A percentile compares a stretch with the other conserved stretches of the same genome.
phyloP scores from a whole-genome alignment of 2,888 invertebrate species.

The Ptychoptera contaminata region DNA sequence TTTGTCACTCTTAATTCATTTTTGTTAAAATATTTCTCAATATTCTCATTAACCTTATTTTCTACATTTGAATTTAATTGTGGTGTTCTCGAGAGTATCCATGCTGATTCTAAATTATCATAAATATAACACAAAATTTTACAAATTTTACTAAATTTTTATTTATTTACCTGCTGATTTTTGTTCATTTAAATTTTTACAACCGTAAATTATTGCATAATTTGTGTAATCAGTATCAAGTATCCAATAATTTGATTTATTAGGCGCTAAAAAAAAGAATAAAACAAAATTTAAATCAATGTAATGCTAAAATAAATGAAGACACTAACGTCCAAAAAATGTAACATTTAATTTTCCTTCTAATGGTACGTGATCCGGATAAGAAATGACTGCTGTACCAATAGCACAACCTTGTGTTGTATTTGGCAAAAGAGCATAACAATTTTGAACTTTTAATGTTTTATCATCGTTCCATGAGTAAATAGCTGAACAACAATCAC shows the following conservation, averaged over 20 bases:
- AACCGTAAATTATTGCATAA: slow-evolving; percentile 1
- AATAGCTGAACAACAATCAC: slow-evolving; percentile 1
- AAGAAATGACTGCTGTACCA: slow-evolving; percentile 2
- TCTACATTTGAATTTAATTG: neutral
- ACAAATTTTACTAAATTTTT: neutral
- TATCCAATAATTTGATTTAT: slow-evolving; percentile 3
- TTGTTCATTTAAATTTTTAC: neutral
- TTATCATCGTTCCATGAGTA: slow-evolving; percentile 1
- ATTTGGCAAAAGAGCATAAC: neutral
- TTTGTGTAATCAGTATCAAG: slow-evolving; percentile 1
- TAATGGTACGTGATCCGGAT: slow-evolving; percentile 1
- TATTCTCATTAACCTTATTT: neutral
- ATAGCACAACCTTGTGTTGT: neutral
- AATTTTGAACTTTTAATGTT: slow-evolving; percentile 1
- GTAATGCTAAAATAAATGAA: neutral
- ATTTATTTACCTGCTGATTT: neutral
- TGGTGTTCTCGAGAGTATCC: slow-evolving; percentile 2
- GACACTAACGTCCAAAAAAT: neutral
- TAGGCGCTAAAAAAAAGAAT: neutral
- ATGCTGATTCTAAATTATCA: slow-evolving; percentile 2
- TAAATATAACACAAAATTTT: neutral
- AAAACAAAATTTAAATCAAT: neutral
- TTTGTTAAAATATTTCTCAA: neutral
- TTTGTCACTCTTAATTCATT: neutral
- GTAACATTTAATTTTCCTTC: slow-evolving; percentile 4